Evolutionary conservation across 2,888 invertebrate genomes (phyloP).

Genomic region (Tridacna crocea): DNA sequence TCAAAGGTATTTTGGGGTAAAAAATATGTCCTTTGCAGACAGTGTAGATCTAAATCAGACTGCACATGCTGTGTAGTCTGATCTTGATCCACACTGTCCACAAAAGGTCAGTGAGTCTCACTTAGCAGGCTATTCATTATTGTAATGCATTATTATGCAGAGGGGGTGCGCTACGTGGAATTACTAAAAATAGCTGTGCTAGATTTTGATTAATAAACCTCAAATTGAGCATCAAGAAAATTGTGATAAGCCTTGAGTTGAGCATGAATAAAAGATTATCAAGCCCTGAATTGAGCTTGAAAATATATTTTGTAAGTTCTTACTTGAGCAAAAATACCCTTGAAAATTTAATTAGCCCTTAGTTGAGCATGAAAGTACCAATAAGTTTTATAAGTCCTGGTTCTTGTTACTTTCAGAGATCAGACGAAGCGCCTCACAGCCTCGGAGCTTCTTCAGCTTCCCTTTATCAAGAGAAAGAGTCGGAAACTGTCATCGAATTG

Average conservation of each 20-base stretch:
- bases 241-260: background rate
- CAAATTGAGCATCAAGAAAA: background rate
- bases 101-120: no score
- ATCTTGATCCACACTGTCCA: no score
- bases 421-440: slow-evolving; percentile 77
- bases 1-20: no score
- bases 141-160: no score
- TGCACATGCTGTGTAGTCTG: no score
- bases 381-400: background rate
- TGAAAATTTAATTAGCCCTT: background rate
- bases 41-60: no score
- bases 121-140: no score
- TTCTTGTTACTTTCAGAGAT: slow-evolving; percentile 65
- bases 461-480: slow-evolving; percentile 73
- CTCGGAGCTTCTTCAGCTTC: slow-evolving; percentile 74
- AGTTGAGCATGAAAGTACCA: slow-evolving; percentile 2
- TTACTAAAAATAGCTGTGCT: no score
- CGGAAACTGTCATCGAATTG: slow-evolving; percentile 39
- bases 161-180: no score
- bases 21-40: no score
- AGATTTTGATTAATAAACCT: background rate
- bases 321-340: background rate
- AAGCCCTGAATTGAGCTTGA: background rate
- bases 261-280: background rate
- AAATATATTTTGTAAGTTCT: background rate